Evolutionary conservation across 2,797 vertebrate genomes (phyloP).

Genomic region (Squalus acanthias): DNA sequence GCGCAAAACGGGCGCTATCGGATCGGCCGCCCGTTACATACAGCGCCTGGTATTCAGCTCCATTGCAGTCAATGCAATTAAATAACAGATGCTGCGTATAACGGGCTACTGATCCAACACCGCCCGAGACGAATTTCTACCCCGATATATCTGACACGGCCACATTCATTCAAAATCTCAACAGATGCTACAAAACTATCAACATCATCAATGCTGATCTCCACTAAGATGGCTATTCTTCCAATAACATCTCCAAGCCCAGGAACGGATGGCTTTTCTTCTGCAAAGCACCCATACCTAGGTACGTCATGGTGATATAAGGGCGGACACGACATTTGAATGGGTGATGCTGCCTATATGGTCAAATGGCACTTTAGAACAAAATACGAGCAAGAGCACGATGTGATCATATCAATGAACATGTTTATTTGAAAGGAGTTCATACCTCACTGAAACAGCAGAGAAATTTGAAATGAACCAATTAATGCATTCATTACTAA

Average conservation of each 20-base stretch:
- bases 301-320: neutral
- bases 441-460: neutral
- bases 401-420: neutral
- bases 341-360: neutral
- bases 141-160: neutral
- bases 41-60: no score
- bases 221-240: neutral
- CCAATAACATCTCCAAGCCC: neutral
- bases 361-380: neutral
- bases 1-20: no score
- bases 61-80: no score
- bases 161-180: neutral
- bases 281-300: neutral
- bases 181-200: neutral
- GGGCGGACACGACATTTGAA: neutral
- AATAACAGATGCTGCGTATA: no score
- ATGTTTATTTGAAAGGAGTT: neutral
- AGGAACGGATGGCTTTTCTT: neutral
- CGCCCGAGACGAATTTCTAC: no score
- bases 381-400: neutral
- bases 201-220: neutral
- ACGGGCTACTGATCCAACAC: no score
- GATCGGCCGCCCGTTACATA: no score
- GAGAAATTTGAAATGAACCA: neutral
- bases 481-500: neutral